Percentiles rank a stretch among this genome's conserved stretches.
Conservation (phyloP, 1,140 invertebrate species). For the Diachasmimorpha longicaudata region DNA sequence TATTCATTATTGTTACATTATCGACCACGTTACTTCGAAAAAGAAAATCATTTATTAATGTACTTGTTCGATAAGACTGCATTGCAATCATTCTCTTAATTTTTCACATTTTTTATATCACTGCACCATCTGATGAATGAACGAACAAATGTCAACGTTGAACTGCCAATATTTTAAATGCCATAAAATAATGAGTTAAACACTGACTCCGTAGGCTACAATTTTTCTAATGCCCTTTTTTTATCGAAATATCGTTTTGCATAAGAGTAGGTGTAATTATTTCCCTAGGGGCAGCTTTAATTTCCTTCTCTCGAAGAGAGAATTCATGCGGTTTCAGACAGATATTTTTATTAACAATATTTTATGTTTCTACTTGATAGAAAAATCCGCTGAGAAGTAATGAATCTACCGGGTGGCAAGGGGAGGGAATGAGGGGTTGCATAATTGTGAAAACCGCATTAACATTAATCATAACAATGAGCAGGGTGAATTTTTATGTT, state of each 20-base stretch:
- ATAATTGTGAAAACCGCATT: slow-evolving; percentile 33
- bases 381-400: slow-evolving; percentile 20
- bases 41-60: not conserved
- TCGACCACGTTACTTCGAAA: not conserved
- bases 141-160: slow-evolving; percentile 36
- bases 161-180: slow-evolving; percentile 54
- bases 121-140: not conserved
- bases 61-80: slow-evolving; percentile 28
- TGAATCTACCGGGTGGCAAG: not conserved
- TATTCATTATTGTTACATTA: not conserved
- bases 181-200: slow-evolving; percentile 42
- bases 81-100: slow-evolving; percentile 5
- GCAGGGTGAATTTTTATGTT: slow-evolving; percentile 49
- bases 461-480: slow-evolving; percentile 38
- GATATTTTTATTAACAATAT: slow-evolving; percentile 22
- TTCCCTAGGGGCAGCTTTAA: slow-evolving; percentile 38
- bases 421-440: not conserved
- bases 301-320: slow-evolving; percentile 18
- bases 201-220: slow-evolving; percentile 16
- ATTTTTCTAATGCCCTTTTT: not conserved
- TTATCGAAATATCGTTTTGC: not conserved
- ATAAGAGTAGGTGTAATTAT: not conserved
- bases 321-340: slow-evolving; percentile 36
- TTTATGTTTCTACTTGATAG: slow-evolving; percentile 54
- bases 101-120: not conserved